Percentiles rank a stretch among this genome's conserved stretches.
phyloP scores from a whole-genome alignment of 2,113 vertebrate species.

The Tretioscincus oriximinensis region DNA sequence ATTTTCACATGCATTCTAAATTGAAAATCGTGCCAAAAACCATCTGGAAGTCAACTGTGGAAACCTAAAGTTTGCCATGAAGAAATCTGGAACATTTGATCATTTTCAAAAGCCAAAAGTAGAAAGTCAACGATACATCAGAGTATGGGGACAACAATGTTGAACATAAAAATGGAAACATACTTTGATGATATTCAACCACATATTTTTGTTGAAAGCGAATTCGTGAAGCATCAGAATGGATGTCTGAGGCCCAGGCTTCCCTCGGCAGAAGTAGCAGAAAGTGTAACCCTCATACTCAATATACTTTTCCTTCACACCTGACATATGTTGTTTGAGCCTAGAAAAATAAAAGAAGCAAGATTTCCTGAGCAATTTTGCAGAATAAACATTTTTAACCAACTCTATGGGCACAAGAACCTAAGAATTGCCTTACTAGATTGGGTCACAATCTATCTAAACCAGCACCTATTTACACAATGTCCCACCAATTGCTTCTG shows the following conservation, averaged over 20 bases:
- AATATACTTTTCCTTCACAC: background rate
- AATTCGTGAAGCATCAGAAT: conserved; percentile 26
- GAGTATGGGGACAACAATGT: too few relatives aligned
- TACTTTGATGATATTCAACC: conserved; percentile 18
- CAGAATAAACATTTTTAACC: too few relatives aligned
- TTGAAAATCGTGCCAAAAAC: too few relatives aligned
- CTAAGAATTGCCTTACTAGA: too few relatives aligned
- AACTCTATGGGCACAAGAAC: too few relatives aligned
- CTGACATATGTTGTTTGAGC: background rate
- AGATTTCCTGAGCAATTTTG: background rate
- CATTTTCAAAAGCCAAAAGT: background rate
- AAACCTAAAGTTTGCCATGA: too few relatives aligned
- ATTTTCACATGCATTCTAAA: too few relatives aligned
- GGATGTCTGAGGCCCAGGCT: conserved; percentile 11
- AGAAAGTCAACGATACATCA: background rate
- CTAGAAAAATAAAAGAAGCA: background rate
- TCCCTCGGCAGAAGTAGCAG: conserved; percentile 3
- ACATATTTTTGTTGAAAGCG: conserved; percentile 24
- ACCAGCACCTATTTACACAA: too few relatives aligned
- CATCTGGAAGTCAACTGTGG: too few relatives aligned
- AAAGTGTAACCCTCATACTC: conserved; percentile 1
- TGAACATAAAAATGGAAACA: background rate
- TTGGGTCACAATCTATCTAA: too few relatives aligned
- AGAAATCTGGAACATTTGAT: background rate
- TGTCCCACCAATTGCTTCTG: too few relatives aligned